These are phyloP conservation scores for Holacanthus passer DNA, from an alignment of 2,113 vertebrate genomes.

Conservation along the genomic window DNA sequence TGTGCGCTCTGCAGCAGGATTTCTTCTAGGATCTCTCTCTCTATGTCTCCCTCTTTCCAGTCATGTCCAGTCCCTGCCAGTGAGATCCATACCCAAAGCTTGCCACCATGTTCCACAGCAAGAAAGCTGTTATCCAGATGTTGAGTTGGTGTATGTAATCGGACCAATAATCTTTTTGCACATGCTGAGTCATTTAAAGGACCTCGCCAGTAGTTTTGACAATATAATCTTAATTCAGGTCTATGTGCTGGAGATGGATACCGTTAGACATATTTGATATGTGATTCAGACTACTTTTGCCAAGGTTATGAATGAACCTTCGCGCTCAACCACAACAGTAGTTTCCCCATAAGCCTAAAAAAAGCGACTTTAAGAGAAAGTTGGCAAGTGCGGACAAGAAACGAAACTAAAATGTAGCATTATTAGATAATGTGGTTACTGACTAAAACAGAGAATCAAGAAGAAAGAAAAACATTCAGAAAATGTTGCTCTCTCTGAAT, in stretches of 20 bases:
- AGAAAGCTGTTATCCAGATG: constrained; percentile 28
- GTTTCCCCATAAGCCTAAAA: background rate
- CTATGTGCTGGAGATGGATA: background rate
- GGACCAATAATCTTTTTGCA: background rate
- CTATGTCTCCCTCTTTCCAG: background rate
- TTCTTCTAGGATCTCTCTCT: constrained; percentile 28
- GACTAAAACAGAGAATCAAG: background rate
- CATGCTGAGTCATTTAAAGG: background rate
- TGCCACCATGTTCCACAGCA: background rate
- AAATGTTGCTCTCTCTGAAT: background rate
- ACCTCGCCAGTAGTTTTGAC: background rate
- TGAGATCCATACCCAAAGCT: background rate
- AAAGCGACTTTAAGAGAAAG: background rate
- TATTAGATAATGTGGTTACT: background rate
- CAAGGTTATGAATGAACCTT: background rate
- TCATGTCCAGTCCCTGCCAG: background rate
- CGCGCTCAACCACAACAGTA: background rate
- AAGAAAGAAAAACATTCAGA: background rate
- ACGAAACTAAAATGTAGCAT: background rate
- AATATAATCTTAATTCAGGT: background rate
- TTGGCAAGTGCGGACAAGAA: background rate
- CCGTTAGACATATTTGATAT: background rate
- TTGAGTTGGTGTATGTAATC: constrained; percentile 7
- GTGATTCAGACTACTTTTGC: background rate
- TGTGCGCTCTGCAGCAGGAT: constrained; percentile 5